Conservation (phyloP, 2,888 invertebrate species). For the Nomada flava region DNA sequence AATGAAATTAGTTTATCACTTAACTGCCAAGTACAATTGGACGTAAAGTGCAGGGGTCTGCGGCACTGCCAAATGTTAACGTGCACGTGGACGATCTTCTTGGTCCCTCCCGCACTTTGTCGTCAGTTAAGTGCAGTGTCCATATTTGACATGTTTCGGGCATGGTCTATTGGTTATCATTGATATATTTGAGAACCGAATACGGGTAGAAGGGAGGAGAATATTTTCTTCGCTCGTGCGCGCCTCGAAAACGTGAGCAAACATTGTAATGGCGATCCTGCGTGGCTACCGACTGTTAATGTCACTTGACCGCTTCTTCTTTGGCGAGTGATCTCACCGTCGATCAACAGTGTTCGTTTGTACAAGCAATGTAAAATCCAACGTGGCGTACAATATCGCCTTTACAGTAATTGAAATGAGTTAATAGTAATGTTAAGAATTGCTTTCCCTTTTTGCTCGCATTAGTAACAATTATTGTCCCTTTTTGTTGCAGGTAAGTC, state of each 20-base stretch:
- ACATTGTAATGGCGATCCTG: slow-evolving; percentile 71
- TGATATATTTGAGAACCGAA: slow-evolving; percentile 74
- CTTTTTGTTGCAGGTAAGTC: slow-evolving; percentile 70
- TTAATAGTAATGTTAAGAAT: background rate
- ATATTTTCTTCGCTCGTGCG: slow-evolving; percentile 55
- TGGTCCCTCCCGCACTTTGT: slow-evolving; percentile 22
- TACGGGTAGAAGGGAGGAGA: slow-evolving; percentile 31
- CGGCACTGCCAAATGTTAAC: slow-evolving; percentile 19
- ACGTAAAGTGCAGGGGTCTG: no score
- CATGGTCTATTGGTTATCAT: slow-evolving; percentile 68
- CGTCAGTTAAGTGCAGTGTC: slow-evolving; percentile 75
- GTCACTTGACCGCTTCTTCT: slow-evolving; percentile 50
- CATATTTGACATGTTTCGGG: slow-evolving; percentile 74
- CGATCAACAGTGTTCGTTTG: slow-evolving; percentile 37
- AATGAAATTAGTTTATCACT: no score
- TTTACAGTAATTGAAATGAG: background rate
- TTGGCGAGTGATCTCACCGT: slow-evolving; percentile 46
- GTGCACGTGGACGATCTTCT: slow-evolving; percentile 15
- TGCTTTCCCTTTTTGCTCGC: background rate
- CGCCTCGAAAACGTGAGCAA: slow-evolving; percentile 69
- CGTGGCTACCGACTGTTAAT: slow-evolving; percentile 67
- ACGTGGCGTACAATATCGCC: background rate
- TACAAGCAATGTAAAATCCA: slow-evolving; percentile 19
- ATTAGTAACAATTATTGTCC: background rate
- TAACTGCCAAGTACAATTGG: no score